Evolutionary conservation across 2,113 vertebrate genomes (phyloP).

Genomic region (Misgurnus anguillicaudatus): DNA sequence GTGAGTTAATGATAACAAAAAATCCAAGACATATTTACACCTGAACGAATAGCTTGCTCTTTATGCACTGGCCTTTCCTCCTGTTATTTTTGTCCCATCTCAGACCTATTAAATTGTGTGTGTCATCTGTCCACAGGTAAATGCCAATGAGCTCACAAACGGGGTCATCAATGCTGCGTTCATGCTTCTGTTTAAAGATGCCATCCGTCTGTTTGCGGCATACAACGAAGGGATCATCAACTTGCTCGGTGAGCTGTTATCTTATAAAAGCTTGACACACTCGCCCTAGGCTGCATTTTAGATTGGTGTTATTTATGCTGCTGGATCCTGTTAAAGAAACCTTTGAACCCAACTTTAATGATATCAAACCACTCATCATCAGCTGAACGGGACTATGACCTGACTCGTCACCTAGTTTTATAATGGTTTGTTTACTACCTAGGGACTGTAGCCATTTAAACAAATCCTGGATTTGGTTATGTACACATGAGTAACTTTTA

Average conservation of each 20-base stretch:
- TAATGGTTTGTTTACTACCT: slow-evolving; percentile 22
- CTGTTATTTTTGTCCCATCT: background rate
- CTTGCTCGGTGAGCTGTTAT: slow-evolving; percentile 82
- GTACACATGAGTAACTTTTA: background rate
- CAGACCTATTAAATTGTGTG: background rate
- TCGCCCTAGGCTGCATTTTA: background rate
- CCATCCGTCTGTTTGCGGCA: slow-evolving; percentile 93
- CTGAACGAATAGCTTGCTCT: background rate
- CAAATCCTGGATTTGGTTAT: background rate
- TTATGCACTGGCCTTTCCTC: background rate
- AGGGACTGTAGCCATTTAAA: background rate
- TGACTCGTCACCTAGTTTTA: slow-evolving; percentile 12
- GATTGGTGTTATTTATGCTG: slow-evolving; percentile 41
- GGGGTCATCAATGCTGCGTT: slow-evolving; percentile 97
- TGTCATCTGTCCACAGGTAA: slow-evolving; percentile 77
- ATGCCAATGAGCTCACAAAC: slow-evolving; percentile 95
- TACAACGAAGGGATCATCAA: slow-evolving; percentile 98
- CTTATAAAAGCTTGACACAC: slow-evolving; percentile 10
- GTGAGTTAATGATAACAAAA: slow-evolving; percentile 70
- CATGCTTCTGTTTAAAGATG: slow-evolving; percentile 98
- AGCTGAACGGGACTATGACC: slow-evolving; percentile 33
- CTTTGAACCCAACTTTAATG: slow-evolving; percentile 33
- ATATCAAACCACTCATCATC: background rate
- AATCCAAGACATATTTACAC: background rate
- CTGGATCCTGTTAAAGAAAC: slow-evolving; percentile 42